These are phyloP conservation scores for Drosophila mimetica DNA, from an alignment of 2,888 invertebrate species.

Conservation along the genomic window DNA sequence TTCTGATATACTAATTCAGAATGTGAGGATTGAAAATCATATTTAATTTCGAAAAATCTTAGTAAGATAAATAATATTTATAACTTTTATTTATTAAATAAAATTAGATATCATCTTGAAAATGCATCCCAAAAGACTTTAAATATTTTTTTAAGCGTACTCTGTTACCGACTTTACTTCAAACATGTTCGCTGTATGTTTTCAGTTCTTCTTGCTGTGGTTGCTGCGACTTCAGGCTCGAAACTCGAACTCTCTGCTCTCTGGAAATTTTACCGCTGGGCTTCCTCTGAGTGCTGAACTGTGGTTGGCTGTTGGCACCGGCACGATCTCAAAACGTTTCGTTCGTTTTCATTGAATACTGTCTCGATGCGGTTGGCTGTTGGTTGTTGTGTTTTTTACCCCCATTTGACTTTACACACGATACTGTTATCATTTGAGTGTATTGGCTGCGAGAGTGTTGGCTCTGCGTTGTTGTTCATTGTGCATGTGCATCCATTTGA, in stretches of 20 bases:
- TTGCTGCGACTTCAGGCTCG: slow-evolving; percentile 2
- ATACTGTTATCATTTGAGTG: slow-evolving; percentile 72
- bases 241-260: slow-evolving; percentile 25
- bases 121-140: no score
- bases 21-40: no score
- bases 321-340: slow-evolving; percentile 66
- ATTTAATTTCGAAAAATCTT: no score
- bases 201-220: slow-evolving; percentile 16
- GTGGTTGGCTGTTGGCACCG: slow-evolving; percentile 72
- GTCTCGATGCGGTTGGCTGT: slow-evolving; percentile 76
- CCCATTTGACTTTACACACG: slow-evolving; percentile 67
- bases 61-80: no score
- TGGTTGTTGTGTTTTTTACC: slow-evolving; percentile 39
- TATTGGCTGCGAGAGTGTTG: slow-evolving; percentile 31
- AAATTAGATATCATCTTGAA: no score
- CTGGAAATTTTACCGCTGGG: slow-evolving; percentile 38
- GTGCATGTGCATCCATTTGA: slow-evolving; percentile 77
- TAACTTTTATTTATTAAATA: no score
- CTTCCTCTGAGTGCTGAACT: slow-evolving; percentile 50
- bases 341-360: slow-evolving; percentile 75
- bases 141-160: slow-evolving; percentile 12
- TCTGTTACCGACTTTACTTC: slow-evolving; percentile 30
- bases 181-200: slow-evolving; percentile 34
- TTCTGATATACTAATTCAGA: no score
- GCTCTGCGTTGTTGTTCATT: slow-evolving; percentile 51